phyloP scores from a whole-genome alignment of 1,140 invertebrate species.

The Drosophila nikananu region DNA sequence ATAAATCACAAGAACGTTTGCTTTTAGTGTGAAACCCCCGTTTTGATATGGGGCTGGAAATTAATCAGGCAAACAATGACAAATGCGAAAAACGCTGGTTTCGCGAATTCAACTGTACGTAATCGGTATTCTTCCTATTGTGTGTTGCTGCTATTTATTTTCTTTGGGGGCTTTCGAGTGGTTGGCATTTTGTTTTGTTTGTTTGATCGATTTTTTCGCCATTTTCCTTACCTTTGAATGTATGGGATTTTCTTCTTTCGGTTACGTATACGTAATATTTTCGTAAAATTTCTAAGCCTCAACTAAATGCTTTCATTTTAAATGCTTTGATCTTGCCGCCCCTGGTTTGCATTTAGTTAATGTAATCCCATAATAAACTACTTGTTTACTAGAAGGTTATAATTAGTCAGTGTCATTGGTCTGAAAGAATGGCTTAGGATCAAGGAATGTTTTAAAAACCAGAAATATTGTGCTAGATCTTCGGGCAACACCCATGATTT shows the following conservation, averaged over 20 bases:
- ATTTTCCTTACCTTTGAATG: constrained; percentile 18
- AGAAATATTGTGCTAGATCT: background rate
- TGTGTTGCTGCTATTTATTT: constrained; percentile 31
- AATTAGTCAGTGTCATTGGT: background rate
- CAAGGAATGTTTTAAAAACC: no score
- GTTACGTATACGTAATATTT: constrained; percentile 66
- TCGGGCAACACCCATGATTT: background rate
- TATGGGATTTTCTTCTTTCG: constrained; percentile 18
- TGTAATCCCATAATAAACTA: background rate
- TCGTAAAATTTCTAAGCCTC: constrained; percentile 35
- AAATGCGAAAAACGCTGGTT: constrained; percentile 35
- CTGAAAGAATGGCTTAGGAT: background rate
- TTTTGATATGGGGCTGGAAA: constrained; percentile 24
- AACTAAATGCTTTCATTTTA: constrained; percentile 52
- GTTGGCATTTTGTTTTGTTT: constrained; percentile 33
- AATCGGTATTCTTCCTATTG: constrained; percentile 36
- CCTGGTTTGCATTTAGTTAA: constrained; percentile 7
- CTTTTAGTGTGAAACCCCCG: constrained; percentile 17
- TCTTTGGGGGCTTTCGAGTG: constrained; percentile 24
- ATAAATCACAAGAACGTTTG: constrained; percentile 35
- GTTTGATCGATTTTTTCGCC: constrained; percentile 76
- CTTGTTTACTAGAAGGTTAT: background rate
- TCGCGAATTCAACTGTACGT: constrained; percentile 57
- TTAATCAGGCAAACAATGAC: constrained; percentile 49
- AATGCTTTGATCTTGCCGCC: constrained; percentile 4